Percentiles rank a stretch among this genome's conserved stretches.
Evolutionary conservation across 2,888 invertebrate species (phyloP).

Genomic region (Leucophenga montana): DNA sequence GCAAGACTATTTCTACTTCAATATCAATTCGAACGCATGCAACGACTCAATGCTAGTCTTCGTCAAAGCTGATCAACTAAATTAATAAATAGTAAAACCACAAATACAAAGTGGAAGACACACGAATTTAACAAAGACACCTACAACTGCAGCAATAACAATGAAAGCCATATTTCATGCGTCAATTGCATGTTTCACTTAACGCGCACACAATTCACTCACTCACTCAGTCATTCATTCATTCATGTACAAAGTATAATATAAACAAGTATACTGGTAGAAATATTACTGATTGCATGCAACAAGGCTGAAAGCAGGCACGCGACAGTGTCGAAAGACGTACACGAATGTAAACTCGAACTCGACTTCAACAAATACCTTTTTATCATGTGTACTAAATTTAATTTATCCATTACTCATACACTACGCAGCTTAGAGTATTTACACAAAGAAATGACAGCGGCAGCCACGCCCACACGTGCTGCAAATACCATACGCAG

Average conservation of each 20-base stretch:
- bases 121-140: constrained; percentile 46
- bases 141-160: constrained; percentile 40
- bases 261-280: too few relatives aligned
- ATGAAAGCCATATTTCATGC: constrained; percentile 54
- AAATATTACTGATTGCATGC: constrained; percentile 62
- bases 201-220: constrained; percentile 46
- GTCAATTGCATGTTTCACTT: constrained; percentile 67
- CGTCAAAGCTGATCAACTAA: constrained; percentile 66
- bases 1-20: background rate
- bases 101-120: constrained; percentile 30
- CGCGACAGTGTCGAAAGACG: constrained; percentile 9
- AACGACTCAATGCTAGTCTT: constrained; percentile 54
- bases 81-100: constrained; percentile 52
- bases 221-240: too few relatives aligned
- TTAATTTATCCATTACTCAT: constrained; percentile 68
- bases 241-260: too few relatives aligned
- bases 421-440: constrained; percentile 69
- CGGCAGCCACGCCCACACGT: constrained; percentile 36
- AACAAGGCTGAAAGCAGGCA: constrained; percentile 36
- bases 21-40: constrained; percentile 46
- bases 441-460: constrained; percentile 70
- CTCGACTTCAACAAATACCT: constrained; percentile 24
- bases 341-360: constrained; percentile 8
- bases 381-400: constrained; percentile 51
- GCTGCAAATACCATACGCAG: constrained; percentile 31